phyloP scores from a whole-genome alignment of 2,888 invertebrate species.

The Terebella lapidaria region DNA sequence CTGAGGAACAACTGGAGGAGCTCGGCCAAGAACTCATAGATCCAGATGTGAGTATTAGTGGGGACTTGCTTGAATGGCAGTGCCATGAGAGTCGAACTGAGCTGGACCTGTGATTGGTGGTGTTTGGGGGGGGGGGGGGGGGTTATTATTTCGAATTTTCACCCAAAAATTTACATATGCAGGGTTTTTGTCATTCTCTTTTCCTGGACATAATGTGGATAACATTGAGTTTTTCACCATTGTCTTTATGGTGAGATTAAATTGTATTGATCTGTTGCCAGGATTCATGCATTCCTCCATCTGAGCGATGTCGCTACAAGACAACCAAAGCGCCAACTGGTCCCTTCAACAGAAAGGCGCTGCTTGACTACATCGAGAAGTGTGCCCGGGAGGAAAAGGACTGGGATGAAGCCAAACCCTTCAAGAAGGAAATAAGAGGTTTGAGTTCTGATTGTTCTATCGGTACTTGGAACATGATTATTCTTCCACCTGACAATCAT shows the following conservation, averaged over 20 bases:
- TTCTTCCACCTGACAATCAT: background rate
- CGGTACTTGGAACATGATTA: background rate
- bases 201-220: too few species aligned
- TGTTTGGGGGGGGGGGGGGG: too few species aligned
- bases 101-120: too few species aligned
- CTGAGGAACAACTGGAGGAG: conserved; percentile 42
- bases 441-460: too few species aligned
- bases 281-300: conserved; percentile 95
- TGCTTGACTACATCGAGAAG: conserved; percentile 65
- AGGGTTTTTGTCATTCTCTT: too few species aligned
- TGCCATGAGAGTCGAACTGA: too few species aligned
- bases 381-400: conserved; percentile 98
- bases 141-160: too few species aligned
- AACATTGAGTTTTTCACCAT: too few species aligned
- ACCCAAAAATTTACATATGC: too few species aligned
- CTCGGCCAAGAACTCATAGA: conserved; percentile 25
- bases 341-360: conserved; percentile 79
- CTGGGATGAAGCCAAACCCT: conserved; percentile 91
- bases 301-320: conserved; percentile 91
- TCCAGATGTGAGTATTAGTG: conserved; percentile 24
- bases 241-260: too few species aligned
- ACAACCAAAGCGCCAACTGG: conserved; percentile 94
- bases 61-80: background rate
- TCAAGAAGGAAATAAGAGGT: conserved; percentile 77
- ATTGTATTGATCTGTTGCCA: too few species aligned